Evolutionary conservation across 2,888 invertebrate species (phyloP), one percentile per base, ranked within the genome.

Genomic region (Drosophila quasianomalipes): DNA sequence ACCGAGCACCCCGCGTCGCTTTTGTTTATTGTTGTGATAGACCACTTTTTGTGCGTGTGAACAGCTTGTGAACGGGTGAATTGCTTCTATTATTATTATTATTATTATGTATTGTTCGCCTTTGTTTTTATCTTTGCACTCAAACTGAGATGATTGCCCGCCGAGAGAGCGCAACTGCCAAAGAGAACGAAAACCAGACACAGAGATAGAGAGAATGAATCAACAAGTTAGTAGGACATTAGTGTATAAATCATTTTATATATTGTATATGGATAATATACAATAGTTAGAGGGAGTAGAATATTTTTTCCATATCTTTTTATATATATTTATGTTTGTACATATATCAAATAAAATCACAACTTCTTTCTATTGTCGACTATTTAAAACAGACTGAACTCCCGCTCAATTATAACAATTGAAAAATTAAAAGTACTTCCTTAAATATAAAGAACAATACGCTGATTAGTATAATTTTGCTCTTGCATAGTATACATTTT

Each of bases 1-100:
- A 65, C 58, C 39, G 65, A 71, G 61, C 76, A 65, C 58, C 65
- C 61, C 65, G 72, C 71, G 55, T 64, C 71, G 75, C 61, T 75
- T 81, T 86, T 85, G 86, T 89, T 85, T 86, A 84, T 89, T 86
- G 89, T 89, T 70, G 68, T 52, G 57, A 57, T 57, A 57, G 39
- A 30, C 39, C 19, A 28, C 55, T 55, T 37, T 55, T 35, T 57
- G 39, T 39, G 30, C 30, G 39, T 37, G 54, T 55, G 54, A 57
- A 39, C 39, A 39, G 14, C 57, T 22, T 35, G 41, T 41, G 9
- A 39, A 19, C 26, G 30, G 47, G 33, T 52, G 30, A 52, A 41
- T 58, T 44, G 61, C 67, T 75, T 76, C 67, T 79, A 74, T 71
- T 74, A 49, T 66, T 73, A 55, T 74, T 73, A 55, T 74, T 66